phyloP scores from a whole-genome alignment of 2,888 invertebrate genomes.

The Cerastoderma edule region DNA sequence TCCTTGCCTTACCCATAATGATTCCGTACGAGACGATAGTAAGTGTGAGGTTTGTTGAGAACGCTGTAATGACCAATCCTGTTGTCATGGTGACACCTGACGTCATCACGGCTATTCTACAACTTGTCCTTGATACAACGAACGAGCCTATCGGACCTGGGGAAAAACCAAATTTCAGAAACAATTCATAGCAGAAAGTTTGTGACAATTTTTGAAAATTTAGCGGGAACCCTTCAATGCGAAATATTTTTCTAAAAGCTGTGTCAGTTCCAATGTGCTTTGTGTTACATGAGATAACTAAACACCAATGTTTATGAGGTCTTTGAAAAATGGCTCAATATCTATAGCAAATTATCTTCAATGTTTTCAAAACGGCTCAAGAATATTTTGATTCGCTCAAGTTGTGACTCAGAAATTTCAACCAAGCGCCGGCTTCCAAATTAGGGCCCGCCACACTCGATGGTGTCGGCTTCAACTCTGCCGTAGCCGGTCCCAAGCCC shows the following conservation, averaged over 20 bases:
- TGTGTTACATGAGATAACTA: not conserved
- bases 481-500: no score
- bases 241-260: not conserved
- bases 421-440: no score
- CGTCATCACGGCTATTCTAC: conserved; percentile 17
- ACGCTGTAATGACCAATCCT: conserved; percentile 8
- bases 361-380: no score
- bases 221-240: not conserved
- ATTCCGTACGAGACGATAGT: conserved; percentile 19
- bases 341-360: no score
- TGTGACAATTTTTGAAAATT: not conserved
- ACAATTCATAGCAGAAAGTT: not conserved
- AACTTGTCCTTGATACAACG: not conserved
- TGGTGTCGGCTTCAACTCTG: no score
- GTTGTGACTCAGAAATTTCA: no score
- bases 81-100: not conserved
- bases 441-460: no score
- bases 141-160: conserved; percentile 15
- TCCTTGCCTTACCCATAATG: conserved; percentile 3
- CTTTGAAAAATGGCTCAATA: not conserved
- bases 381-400: no score
- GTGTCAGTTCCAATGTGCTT: not conserved
- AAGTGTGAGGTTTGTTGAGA: conserved; percentile 3
- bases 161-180: not conserved
- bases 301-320: not conserved